These are phyloP conservation scores for Scomber scombrus DNA, from an alignment of 2,113 vertebrate species.

Conservation along the genomic window DNA sequence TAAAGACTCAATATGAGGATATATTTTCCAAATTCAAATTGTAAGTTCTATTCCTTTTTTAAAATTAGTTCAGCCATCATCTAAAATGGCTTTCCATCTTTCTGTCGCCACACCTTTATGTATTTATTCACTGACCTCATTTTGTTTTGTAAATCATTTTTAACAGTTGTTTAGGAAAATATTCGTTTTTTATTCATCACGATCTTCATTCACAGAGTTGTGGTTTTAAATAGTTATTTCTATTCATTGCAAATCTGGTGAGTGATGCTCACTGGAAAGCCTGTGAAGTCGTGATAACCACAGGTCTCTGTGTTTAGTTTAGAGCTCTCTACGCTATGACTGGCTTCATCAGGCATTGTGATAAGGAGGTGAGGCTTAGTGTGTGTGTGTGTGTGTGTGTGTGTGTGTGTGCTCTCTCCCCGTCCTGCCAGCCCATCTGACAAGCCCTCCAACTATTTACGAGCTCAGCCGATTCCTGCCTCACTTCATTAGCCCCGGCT, in stretches of 20 bases:
- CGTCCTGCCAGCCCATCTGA: constrained; percentile 65
- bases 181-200: constrained; percentile 11
- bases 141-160: constrained; percentile 24
- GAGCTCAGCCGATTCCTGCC: constrained; percentile 82
- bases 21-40: too few species aligned
- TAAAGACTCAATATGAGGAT: too few species aligned
- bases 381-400: constrained; percentile 30
- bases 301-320: constrained; percentile 57
- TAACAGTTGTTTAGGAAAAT: constrained; percentile 20
- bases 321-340: constrained; percentile 32
- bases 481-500: constrained; percentile 80
- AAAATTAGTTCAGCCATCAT: not conserved
- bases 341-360: constrained; percentile 63
- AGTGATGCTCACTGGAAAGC: constrained; percentile 56
- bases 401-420: constrained; percentile 14
- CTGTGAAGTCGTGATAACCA: constrained; percentile 68
- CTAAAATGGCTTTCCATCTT: not conserved
- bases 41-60: too few species aligned
- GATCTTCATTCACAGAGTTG: constrained; percentile 52
- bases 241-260: constrained; percentile 36
- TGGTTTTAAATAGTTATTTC: constrained; percentile 44
- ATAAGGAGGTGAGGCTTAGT: constrained; percentile 61
- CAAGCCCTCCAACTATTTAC: constrained; percentile 82
- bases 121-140: constrained; percentile 12
- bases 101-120: constrained; percentile 2